Conservation (phyloP, 2,888 invertebrate genomes). For the Amphipoea oculea region DNA sequence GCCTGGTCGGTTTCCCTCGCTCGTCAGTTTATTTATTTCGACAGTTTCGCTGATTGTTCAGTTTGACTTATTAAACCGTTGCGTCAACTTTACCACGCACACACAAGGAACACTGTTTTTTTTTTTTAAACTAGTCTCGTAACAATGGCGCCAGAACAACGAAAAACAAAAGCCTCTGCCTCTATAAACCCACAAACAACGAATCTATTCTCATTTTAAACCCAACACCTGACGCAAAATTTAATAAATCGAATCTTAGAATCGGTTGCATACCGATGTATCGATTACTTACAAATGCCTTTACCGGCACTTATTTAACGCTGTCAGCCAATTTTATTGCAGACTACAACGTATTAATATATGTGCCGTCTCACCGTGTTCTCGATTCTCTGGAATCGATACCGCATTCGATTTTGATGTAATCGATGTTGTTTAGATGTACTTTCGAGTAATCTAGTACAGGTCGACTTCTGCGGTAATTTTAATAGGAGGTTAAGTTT, state of each 20-base stretch:
- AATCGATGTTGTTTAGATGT: slow-evolving; percentile 72
- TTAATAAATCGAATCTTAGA: slow-evolving; percentile 79
- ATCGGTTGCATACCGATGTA: slow-evolving; percentile 85
- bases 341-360: slow-evolving; percentile 78
- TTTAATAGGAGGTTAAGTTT: slow-evolving; percentile 59
- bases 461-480: slow-evolving; percentile 51
- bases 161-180: slow-evolving; percentile 30
- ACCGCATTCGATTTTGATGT: slow-evolving; percentile 76
- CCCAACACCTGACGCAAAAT: slow-evolving; percentile 71
- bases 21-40: no score
- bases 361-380: slow-evolving; percentile 74
- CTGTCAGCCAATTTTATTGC: slow-evolving; percentile 84
- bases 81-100: no score
- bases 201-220: slow-evolving; percentile 65
- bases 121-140: not conserved
- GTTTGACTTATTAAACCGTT: no score
- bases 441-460: slow-evolving; percentile 63
- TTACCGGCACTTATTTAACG: slow-evolving; percentile 86
- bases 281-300: slow-evolving; percentile 89
- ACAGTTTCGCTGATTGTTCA: no score
- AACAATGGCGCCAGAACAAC: slow-evolving; percentile 37
- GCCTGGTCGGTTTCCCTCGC: not conserved
- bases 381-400: slow-evolving; percentile 80
- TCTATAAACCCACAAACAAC: slow-evolving; percentile 51
- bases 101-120: no score